A percentile compares a stretch with the other conserved stretches of the same genome.
phyloP scores from a whole-genome alignment of 2,888 invertebrate genomes.

The Autographa gamma region DNA sequence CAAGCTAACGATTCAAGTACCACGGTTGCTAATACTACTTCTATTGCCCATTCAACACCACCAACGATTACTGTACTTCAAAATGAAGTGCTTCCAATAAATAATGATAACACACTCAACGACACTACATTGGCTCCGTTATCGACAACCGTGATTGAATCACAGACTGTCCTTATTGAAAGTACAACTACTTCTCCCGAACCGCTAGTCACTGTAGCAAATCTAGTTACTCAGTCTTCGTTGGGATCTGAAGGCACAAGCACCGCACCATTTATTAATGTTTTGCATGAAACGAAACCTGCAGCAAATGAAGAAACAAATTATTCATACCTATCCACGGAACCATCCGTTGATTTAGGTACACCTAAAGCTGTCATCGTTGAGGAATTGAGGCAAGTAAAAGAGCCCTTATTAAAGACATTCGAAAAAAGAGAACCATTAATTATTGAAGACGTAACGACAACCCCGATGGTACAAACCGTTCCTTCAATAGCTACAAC shows the following conservation, averaged over 20 bases:
- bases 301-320: background rate
- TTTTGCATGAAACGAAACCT: background rate
- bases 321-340: background rate
- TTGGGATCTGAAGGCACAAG: background rate
- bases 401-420: background rate
- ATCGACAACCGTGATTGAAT: background rate
- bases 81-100: background rate
- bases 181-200: background rate
- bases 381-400: background rate
- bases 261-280: background rate
- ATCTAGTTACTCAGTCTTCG: background rate
- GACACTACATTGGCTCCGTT: background rate
- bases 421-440: background rate
- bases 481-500: background rate
- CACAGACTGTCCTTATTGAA: background rate
- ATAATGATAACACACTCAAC: background rate
- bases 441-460: background rate
- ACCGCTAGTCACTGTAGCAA: background rate
- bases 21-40: constrained; percentile 1
- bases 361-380: background rate
- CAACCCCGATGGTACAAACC: background rate
- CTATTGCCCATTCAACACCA: constrained; percentile 5
- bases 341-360: background rate
- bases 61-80: background rate
- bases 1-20: background rate